A percentile compares a stretch with the other conserved stretches of the same genome.
Conservation (phyloP, 2,888 invertebrate genomes). For the Andrena flavipes region DNA sequence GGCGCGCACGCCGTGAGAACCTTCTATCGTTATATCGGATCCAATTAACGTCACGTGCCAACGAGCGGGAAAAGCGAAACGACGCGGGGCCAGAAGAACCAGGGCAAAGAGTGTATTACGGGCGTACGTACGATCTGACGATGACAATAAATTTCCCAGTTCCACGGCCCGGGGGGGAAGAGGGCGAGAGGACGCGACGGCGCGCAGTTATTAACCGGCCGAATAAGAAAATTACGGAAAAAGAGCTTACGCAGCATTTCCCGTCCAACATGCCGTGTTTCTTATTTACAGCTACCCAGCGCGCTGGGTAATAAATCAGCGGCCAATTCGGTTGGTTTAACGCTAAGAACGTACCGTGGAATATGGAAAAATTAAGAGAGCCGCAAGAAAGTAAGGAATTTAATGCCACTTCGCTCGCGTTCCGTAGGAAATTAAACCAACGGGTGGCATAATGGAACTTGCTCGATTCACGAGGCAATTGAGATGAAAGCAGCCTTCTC, state of each 20-base stretch:
- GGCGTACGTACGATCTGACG: conserved; percentile 36
- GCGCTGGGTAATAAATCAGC: conserved; percentile 11
- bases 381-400: no score
- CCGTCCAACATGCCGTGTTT: neutral
- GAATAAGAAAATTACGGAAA: conserved; percentile 18
- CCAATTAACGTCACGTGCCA: conserved; percentile 61
- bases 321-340: conserved; percentile 2
- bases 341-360: no score
- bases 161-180: neutral
- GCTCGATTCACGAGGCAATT: no score
- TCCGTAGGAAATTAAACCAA: no score
- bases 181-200: neutral
- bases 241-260: conserved; percentile 22
- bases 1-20: neutral
- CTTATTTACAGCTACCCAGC: neutral
- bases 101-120: conserved; percentile 34
- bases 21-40: conserved; percentile 41
- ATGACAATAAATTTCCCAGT: conserved; percentile 41
- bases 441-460: no score
- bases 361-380: no score
- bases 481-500: neutral
- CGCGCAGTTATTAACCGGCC: conserved; percentile 32
- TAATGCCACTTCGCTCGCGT: no score
- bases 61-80: neutral
- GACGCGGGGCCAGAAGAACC: neutral